Conservation (phyloP, 2,888 invertebrate species). For the Epinotia nisella region DNA sequence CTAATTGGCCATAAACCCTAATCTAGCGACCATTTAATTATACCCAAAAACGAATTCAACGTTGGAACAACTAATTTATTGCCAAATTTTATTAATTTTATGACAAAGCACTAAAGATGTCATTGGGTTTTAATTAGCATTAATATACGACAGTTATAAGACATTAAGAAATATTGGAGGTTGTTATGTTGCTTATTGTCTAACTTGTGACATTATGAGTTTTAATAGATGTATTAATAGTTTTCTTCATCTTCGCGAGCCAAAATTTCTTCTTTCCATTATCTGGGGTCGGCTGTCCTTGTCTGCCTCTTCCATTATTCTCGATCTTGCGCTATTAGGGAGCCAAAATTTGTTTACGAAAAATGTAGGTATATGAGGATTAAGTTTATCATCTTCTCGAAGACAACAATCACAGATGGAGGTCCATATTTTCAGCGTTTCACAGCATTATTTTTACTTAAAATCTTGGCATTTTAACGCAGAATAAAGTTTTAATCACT, state of each 20-base stretch:
- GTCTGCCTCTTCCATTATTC: too few species aligned
- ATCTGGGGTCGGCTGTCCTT: too few species aligned
- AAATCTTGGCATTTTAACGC: too few species aligned
- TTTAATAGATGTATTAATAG: background rate
- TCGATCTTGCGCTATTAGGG: too few species aligned
- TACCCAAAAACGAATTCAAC: constrained; percentile 41
- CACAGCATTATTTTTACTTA: too few species aligned
- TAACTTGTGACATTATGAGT: background rate
- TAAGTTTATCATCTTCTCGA: background rate
- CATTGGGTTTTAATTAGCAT: constrained; percentile 32
- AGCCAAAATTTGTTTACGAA: background rate
- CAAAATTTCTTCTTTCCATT: too few species aligned
- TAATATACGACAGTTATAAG: constrained; percentile 29
- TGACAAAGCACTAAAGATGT: constrained; percentile 38
- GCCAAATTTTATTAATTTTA: constrained; percentile 49
- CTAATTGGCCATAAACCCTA: constrained; percentile 56
- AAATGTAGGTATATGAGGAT: background rate
- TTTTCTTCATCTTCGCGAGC: background rate
- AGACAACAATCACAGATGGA: background rate
- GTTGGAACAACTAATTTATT: constrained; percentile 40
- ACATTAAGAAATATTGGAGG: constrained; percentile 24
- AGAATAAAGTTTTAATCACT: too few species aligned
- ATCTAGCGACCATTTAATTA: constrained; percentile 50
- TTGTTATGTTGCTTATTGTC: constrained; percentile 12
- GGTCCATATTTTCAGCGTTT: too few species aligned